Conservation (phyloP, 2,888 invertebrate species). For the Cosmorhoe ocellata region DNA sequence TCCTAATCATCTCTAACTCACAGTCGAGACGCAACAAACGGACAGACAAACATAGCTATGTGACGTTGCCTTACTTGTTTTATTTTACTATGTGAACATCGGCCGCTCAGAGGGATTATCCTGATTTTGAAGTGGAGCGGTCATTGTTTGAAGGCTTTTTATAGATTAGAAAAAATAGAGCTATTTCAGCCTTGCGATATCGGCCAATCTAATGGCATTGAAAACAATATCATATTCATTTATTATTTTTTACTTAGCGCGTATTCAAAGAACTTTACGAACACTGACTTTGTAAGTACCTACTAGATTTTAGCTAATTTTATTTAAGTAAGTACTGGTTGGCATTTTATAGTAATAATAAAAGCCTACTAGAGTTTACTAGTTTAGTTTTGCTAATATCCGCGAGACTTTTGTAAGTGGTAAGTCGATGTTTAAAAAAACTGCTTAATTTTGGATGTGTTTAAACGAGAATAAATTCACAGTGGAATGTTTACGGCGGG, state of each 20-base stretch:
- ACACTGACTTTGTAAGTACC: no score
- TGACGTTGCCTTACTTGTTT: neutral
- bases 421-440: no score
- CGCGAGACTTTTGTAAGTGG: no score
- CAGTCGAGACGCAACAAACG: neutral
- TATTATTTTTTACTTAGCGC: no score
- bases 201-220: neutral
- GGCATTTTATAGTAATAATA: no score
- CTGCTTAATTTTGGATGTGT: slow-evolving; percentile 47
- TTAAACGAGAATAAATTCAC: slow-evolving; percentile 56
- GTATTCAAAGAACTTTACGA: no score
- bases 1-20: no score
- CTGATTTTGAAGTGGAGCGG: slow-evolving; percentile 54
- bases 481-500: slow-evolving; percentile 48
- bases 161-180: slow-evolving; percentile 72
- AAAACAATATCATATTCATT: no score
- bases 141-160: slow-evolving; percentile 69
- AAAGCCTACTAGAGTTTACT: no score
- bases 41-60: neutral
- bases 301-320: no score
- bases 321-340: no score
- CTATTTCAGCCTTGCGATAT: slow-evolving; percentile 14
- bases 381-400: no score
- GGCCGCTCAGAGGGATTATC: slow-evolving; percentile 46
- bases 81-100: neutral